Conservation (phyloP, 2,113 vertebrate genomes). For the Hydrolagus affinis region DNA sequence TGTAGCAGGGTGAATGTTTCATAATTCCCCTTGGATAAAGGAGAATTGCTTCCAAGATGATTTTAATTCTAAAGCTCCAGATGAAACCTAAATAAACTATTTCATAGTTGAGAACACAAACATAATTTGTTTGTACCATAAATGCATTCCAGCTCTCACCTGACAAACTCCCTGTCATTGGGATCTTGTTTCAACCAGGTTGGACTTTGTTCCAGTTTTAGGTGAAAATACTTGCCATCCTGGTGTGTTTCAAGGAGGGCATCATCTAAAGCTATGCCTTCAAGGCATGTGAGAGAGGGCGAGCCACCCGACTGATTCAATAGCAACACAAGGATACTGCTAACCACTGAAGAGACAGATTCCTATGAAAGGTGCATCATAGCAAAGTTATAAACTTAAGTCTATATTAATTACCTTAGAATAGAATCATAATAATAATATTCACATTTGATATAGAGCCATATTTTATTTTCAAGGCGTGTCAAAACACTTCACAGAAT, state of each 20-base stretch:
- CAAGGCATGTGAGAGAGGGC: background rate
- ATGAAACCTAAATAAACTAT: no score
- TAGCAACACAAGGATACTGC: constrained; percentile 68
- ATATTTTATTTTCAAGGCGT: no score
- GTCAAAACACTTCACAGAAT: no score
- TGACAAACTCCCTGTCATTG: constrained; percentile 49
- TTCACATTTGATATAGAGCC: no score
- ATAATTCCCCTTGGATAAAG: no score
- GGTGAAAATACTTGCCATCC: constrained; percentile 56
- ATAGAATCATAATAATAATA: no score
- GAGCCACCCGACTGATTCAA: constrained; percentile 40
- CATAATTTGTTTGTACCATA: no score
- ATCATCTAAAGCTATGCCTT: background rate
- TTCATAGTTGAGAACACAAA: no score
- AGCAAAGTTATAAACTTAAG: background rate
- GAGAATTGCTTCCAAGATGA: no score
- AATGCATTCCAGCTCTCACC: constrained; percentile 46
- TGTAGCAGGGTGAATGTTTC: no score
- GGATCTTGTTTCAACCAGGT: constrained; percentile 49
- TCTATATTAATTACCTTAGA: no score
- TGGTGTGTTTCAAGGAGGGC: constrained; percentile 18
- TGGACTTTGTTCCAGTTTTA: constrained; percentile 52
- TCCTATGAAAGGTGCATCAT: constrained; percentile 47
- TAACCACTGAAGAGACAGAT: constrained; percentile 46
- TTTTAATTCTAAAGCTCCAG: no score